Conservation (phyloP, 2,113 vertebrate genomes). For the Bostrychus sinensis region DNA sequence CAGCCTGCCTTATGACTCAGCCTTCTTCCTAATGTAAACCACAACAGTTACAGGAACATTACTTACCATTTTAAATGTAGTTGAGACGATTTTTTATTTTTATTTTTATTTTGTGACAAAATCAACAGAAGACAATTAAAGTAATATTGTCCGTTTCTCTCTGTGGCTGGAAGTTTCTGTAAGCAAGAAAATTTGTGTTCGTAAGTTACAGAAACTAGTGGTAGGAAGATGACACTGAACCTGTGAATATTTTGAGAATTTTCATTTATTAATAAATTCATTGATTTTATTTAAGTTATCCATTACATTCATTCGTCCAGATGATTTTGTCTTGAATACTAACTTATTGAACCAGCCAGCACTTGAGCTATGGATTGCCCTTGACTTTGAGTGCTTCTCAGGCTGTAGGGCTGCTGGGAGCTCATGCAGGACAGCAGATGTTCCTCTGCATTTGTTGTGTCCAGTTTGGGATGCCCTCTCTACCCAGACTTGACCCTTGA, state of each 20-base stretch:
- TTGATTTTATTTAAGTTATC: no score
- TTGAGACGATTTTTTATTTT: not conserved
- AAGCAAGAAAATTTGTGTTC: no score
- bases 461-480: slow-evolving; percentile 63
- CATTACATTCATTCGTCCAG: not conserved
- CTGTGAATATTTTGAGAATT: no score
- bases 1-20: not conserved
- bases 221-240: no score
- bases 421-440: slow-evolving; percentile 77
- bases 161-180: no score
- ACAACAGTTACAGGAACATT: not conserved
- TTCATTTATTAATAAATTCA: no score
- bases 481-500: slow-evolving; percentile 71
- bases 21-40: not conserved
- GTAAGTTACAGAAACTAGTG: no score
- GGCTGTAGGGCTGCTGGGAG: slow-evolving; percentile 47
- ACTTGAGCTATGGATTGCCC: slow-evolving; percentile 43
- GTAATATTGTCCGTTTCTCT: no score
- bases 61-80: not conserved
- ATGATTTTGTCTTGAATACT: not conserved
- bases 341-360: slow-evolving; percentile 43
- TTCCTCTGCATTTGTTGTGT: slow-evolving; percentile 69
- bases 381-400: slow-evolving; percentile 77
- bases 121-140: no score
- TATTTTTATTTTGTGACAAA: no score